Evolutionary conservation across 2,888 invertebrate genomes (phyloP), one percentile per base, ranked within the genome.

Genomic region (Stictocephala bisonia): DNA sequence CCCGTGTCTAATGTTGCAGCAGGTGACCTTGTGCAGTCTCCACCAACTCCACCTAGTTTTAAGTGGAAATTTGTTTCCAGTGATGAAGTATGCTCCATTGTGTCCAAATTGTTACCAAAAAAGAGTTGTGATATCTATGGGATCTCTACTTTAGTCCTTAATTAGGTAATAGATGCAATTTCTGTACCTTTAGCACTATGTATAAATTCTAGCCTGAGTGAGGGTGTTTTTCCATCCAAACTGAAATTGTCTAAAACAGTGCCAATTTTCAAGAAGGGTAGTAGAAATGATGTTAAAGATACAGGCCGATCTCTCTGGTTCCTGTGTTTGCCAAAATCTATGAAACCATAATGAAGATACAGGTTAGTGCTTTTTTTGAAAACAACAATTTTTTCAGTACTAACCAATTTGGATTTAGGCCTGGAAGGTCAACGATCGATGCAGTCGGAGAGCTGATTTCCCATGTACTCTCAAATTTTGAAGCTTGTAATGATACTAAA

Each of bases 221-320:
- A 67, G 6, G 67, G 67, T 24, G 1, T 7, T 15, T 67, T 67
- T 13, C 67, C 44, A 2, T 7, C 27, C 9, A 44, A 27, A 4
- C 40, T 67, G 24, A 67, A 67, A 48, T 3, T 67, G 4, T 41
- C 48, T 1, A 67, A 48, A 35, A 15, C 44, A 2, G 35, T 67
- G 20, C 67, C 67, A 24, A 26, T 67, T 1, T 67, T 44, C n/a
- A 48, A 67, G 48, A 44, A 35, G 26, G 67, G 44, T 4, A 9
- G 29, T 26, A 29, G n/a, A 11, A 18, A 67, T 44, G 11, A 15
- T 26, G 24, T 15, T 1, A 18, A 13, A 20, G 67, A 4, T 67
- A 67, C 18, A 24, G 67, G 15, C 67, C 67, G n/a, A 48, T 67
- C n/a, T 67, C 67, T n/a, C 20, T 67, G 41, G 48, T 48, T 22